Percentiles rank a stretch among this genome's conserved stretches.
phyloP scores from a whole-genome alignment of 2,888 invertebrate genomes.

The Tyria jacobaeae region DNA sequence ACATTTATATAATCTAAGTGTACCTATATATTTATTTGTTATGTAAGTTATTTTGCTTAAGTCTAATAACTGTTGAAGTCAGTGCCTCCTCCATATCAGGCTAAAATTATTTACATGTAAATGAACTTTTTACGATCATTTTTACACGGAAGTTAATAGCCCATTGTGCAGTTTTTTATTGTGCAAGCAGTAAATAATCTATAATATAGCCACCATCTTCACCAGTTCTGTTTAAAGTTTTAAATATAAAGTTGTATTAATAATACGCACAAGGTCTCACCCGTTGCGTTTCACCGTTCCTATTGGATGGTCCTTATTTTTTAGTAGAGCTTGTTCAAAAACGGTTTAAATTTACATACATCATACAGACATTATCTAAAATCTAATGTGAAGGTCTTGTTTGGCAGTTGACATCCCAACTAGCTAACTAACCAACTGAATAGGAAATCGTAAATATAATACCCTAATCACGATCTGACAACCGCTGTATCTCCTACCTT shows the following conservation, averaged over 20 bases:
- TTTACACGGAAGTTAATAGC: no score
- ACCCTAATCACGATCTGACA: constrained; percentile 15
- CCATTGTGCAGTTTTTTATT: no score
- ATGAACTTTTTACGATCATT: no score
- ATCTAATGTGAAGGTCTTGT: not conserved
- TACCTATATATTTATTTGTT: no score
- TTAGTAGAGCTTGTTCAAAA: not conserved
- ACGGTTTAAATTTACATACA: not conserved
- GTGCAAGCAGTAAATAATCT: no score
- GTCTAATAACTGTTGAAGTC: no score
- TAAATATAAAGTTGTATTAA: not conserved
- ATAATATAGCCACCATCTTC: not conserved
- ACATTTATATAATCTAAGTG: no score
- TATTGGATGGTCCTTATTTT: not conserved
- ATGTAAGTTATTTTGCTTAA: no score
- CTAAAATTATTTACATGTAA: no score
- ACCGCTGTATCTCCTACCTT: constrained; percentile 24
- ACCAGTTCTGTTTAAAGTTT: not conserved
- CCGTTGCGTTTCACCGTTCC: not conserved
- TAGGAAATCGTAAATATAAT: constrained; percentile 10
- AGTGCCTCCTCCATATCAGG: no score
- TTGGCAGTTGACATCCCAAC: not conserved
- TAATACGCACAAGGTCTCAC: not conserved
- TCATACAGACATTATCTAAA: no score
- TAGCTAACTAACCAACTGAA: no score